Base-by-base conservation (phyloP, 2,888 invertebrate genomes). In the Cheilosia pagana region DNA sequence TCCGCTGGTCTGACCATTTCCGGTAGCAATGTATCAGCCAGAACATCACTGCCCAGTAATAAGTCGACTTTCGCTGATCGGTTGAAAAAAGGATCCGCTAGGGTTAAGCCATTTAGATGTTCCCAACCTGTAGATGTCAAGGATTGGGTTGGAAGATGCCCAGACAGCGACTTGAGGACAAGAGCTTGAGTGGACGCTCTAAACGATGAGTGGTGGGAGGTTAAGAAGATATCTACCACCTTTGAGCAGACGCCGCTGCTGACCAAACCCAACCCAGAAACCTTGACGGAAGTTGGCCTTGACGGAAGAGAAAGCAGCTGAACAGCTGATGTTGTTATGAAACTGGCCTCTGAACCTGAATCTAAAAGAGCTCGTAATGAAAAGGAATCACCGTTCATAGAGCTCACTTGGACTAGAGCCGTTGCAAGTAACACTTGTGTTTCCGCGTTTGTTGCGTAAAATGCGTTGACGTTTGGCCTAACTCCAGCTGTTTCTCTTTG, bases 191-290 rank as follows among this genome's bases (percentile, higher is more conserved):
- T 21, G 53, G 43, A 67, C 1, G 4, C 50, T 65, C 65, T n/a
- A 43, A 43, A 68, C 5, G 50, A 12, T 50, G 43, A 60, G 21
- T 68, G n/a, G n/a, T n/a, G 68, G 52, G 59, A 68, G 1, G 31
- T n/a, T 25, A 75, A 28, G 23, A 12, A 14, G n/a, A 63, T 16
- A 8, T 63, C 55, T 62, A 74, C 43, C 43, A 21, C 39, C 62
- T 48, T 52, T 35, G 35, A 35, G 35, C 35, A 35, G 10, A 35
- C 12, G 12, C 35, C 35, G 12, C 72, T 72, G 55, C 23, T 65
- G 65, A 65, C 75, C 65, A 55, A 65, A 25, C 75, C 57, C 35
- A 57, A 28, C 48, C 63, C 63, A 57, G 57, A 74, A 16, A 74
- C 65, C 10, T 74, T 31, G 55, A 31, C 55, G 19, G 53, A 43